Conservation (phyloP, 2,888 invertebrate genomes). For the Escarpia spicata region DNA sequence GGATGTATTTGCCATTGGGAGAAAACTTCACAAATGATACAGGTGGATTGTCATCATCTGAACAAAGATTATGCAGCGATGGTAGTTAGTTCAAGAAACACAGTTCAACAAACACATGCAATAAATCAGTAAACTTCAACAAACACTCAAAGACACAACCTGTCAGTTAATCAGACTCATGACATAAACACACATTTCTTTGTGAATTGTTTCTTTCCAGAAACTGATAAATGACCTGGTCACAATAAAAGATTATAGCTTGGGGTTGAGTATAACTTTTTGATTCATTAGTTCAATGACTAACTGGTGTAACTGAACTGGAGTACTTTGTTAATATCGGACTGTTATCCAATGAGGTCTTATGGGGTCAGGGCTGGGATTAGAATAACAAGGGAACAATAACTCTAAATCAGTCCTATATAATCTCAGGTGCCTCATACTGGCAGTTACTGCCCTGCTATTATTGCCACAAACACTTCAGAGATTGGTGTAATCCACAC, state of each 20-base stretch:
- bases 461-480: not conserved
- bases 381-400: not conserved
- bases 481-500: not conserved
- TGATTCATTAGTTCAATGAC: not conserved
- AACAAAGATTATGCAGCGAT: conserved; percentile 30
- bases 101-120: conserved; percentile 13
- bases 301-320: not conserved
- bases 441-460: not conserved
- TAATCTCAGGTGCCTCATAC: not conserved
- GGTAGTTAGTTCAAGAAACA: not conserved
- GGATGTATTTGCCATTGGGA: conserved; percentile 98
- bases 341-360: not conserved
- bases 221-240: not conserved
- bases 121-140: too few relatives aligned
- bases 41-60: conserved; percentile 98
- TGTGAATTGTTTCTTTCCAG: not conserved
- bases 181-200: not conserved
- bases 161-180: not conserved
- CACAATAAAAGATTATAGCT: not conserved
- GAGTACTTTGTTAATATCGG: not conserved
- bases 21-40: conserved; percentile 99
- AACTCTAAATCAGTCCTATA: not conserved
- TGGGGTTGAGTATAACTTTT: not conserved
- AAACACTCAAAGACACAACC: too few relatives aligned
- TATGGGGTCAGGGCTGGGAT: too few relatives aligned